Conservation (phyloP, 1,140 invertebrate species). For the Bombus confusus region DNA sequence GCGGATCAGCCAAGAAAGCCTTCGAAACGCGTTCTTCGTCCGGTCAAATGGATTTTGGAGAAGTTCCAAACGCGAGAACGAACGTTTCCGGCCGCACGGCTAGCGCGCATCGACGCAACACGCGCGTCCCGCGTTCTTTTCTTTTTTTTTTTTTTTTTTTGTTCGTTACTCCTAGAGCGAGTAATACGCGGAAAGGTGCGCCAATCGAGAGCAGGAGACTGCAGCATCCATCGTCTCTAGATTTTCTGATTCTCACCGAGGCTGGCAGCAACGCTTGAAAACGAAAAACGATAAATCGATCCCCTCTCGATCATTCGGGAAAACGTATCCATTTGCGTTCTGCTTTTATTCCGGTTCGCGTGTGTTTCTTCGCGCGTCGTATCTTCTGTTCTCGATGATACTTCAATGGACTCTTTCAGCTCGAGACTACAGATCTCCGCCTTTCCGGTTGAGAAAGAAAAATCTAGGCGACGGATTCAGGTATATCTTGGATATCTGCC, state of each 20-base stretch:
- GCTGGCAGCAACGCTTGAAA: background rate
- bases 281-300: background rate
- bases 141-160: too few relatives aligned
- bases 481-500: background rate
- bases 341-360: background rate
- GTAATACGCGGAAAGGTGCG: background rate
- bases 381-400: background rate
- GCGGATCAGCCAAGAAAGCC: background rate
- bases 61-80: background rate
- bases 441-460: background rate
- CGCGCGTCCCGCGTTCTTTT: background rate
- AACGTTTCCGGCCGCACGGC: background rate
- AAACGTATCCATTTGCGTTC: background rate
- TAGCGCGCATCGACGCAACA: background rate
- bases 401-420: background rate
- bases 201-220: background rate
- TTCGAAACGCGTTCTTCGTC: background rate
- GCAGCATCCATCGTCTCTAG: too few relatives aligned
- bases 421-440: background rate
- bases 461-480: background rate
- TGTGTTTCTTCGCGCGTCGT: background rate
- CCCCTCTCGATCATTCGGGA: background rate
- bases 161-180: background rate
- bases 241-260: background rate
- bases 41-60: background rate